Conservation (phyloP, 2,113 vertebrate genomes). For the Hydrochoerus hydrochaeris region DNA sequence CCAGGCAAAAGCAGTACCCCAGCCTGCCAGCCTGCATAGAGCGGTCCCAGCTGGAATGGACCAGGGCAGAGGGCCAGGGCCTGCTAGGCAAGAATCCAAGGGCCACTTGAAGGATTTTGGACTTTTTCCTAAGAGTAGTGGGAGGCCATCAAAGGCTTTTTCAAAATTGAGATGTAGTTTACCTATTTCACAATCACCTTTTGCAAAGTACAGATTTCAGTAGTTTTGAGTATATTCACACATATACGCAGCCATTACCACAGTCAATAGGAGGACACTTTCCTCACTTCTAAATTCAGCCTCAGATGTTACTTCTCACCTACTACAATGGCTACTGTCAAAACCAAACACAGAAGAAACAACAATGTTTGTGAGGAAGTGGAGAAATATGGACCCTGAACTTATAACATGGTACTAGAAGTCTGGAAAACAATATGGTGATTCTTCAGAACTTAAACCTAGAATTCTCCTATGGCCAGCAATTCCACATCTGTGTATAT, state of each 20-base stretch:
- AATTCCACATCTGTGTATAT: background rate
- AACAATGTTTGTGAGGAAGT: background rate
- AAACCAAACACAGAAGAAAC: background rate
- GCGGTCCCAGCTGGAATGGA: background rate
- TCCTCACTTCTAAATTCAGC: constrained; percentile 4
- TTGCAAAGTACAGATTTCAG: background rate
- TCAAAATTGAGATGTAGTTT: background rate
- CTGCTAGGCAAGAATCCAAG: background rate
- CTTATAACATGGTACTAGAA: background rate
- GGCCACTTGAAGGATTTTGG: background rate
- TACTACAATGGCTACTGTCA: background rate
- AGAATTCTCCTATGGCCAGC: background rate
- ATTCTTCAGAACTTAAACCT: background rate
- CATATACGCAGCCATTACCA: background rate
- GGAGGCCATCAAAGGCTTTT: background rate
- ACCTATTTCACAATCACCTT: background rate
- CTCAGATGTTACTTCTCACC: background rate
- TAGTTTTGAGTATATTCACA: background rate
- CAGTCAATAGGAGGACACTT: background rate
- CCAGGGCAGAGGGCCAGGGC: background rate
- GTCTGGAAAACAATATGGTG: background rate
- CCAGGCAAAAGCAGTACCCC: background rate
- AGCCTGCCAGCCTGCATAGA: background rate
- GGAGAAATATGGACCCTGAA: background rate
- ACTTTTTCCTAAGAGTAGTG: background rate